Evolutionary conservation across 2,888 invertebrate genomes (phyloP).

Genomic region (Trissolcus brochymenae): DNA sequence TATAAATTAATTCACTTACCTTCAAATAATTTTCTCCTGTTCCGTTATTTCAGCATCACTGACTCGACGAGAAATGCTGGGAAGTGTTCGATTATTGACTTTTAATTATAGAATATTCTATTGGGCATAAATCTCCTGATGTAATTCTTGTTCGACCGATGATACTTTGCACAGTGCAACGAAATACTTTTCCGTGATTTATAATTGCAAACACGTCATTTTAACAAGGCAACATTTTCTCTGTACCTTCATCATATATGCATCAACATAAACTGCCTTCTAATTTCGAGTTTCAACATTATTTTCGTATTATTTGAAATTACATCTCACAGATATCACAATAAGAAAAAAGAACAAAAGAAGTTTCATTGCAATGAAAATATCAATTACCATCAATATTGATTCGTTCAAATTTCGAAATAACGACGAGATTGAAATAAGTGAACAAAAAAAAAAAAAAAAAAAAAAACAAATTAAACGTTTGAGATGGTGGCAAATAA

Average conservation of each 20-base stretch:
- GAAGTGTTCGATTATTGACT: slow-evolving; percentile 9
- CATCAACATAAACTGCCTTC: neutral
- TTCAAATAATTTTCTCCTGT: no score
- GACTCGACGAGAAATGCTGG: neutral
- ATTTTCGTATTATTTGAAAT: no score
- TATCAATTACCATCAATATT: no score
- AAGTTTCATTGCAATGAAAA: no score
- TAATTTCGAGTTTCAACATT: no score
- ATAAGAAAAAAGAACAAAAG: no score
- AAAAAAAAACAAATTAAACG: neutral
- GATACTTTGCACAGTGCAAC: slow-evolving; percentile 9
- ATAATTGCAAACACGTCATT: slow-evolving; percentile 30
- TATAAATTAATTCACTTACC: no score
- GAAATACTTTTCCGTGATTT: slow-evolving; percentile 32
- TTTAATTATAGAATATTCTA: slow-evolving; percentile 17
- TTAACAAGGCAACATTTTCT: slow-evolving; percentile 10
- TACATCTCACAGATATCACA: no score
- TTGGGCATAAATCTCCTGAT: slow-evolving; percentile 20
- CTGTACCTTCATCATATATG: neutral
- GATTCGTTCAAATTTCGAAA: no score
- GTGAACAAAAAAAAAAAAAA: neutral
- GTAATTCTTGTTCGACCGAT: slow-evolving; percentile 37
- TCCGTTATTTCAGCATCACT: no score
- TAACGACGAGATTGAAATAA: no score
- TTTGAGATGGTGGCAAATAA: no score